Base-by-base conservation (phyloP, 1,140 invertebrate genomes). In the Latrodectus geometricus region DNA sequence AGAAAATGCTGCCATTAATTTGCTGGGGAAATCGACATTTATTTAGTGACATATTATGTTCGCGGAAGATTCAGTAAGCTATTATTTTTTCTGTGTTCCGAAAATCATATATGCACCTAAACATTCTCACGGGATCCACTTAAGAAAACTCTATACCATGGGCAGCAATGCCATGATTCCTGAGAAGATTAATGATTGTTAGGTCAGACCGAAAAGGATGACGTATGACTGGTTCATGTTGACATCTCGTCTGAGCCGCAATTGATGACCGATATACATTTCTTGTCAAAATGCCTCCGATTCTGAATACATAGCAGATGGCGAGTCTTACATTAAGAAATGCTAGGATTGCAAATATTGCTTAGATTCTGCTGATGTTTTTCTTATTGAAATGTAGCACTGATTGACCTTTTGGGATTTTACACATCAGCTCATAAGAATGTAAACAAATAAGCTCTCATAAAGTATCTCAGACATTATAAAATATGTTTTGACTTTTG, bases 241-340 rank as follows among this genome's bases (percentile, higher is more conserved):
- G 81, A 84, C 81, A 84, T 75, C 48, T 76, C n/a, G 81, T 65
- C 81, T 61, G 72, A 75, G 54, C 52, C 73, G 56, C 72, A 84
- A 84, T 84, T 84, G 68, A 84, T 84, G 73, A 76, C 81, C 72
- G 8, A 76, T 75, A 76, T 56, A 20, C 72, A 76, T 84, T 84
- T 84, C 81, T 84, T 84, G 81, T 74, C 73, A 84, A 84, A 84
- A 76, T 48, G 61, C 66, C 73, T 35, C 72, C 65, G 61, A 20
- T 50, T 72, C 61, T 68, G 81, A 84, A 84, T 84, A 68, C 73
- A 82, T 84, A 74, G 50, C 17, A 70, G 52, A 69, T 73, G 49
- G 35, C 12, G 56, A 14, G 35, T 20, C 15, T 80, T 56, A 50
- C 20, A 50, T 20, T 35, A 14, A 20, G 50, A 61, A 61, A 61